Conservation (phyloP, 2,888 invertebrate species). For the Diplolepis rosae region DNA sequence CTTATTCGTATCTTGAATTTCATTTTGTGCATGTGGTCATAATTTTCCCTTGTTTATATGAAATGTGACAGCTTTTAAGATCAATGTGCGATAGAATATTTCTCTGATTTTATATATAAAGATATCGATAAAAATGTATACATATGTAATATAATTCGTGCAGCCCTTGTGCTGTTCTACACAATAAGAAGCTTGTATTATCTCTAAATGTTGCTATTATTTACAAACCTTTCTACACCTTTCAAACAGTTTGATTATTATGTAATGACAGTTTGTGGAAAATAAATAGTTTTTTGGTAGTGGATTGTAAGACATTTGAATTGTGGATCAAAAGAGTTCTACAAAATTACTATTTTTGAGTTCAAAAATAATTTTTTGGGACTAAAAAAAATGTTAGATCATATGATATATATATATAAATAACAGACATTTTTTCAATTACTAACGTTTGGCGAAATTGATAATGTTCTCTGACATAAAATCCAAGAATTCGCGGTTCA, state of each 20-base stretch:
- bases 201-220: slow-evolving; percentile 44
- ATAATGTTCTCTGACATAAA: no score
- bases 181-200: slow-evolving; percentile 67
- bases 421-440: no score
- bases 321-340: no score
- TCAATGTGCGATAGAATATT: slow-evolving; percentile 53
- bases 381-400: no score
- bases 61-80: slow-evolving; percentile 52
- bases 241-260: not conserved
- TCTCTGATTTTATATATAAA: slow-evolving; percentile 54
- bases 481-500: no score
- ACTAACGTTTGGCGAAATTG: no score
- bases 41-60: slow-evolving; percentile 51
- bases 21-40: slow-evolving; percentile 49
- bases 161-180: slow-evolving; percentile 54
- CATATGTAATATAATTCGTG: slow-evolving; percentile 71
- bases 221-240: not conserved
- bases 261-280: no score
- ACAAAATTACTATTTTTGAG: no score
- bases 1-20: slow-evolving; percentile 33
- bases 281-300: no score
- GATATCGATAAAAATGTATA: slow-evolving; percentile 69
- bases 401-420: no score
- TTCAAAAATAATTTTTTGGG: no score
- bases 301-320: no score